phyloP scores from a whole-genome alignment of 2,888 invertebrate genomes.

The Margaritifera margaritifera region DNA sequence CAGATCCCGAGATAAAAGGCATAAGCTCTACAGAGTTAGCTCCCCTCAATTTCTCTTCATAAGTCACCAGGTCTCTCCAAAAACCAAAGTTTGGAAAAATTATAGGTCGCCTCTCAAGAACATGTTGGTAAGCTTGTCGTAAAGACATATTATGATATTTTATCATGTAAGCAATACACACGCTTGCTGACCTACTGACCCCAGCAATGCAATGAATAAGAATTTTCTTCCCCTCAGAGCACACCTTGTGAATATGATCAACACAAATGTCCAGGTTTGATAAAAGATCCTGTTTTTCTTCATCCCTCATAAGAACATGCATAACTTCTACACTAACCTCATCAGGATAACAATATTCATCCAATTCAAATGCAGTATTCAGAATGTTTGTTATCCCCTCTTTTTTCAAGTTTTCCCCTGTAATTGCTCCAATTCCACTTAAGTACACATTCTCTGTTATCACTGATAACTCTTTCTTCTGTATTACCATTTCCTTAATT shows the following conservation, averaged over 20 bases:
- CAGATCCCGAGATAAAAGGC: slow-evolving; percentile 44
- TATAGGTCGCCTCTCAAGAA: slow-evolving; percentile 39
- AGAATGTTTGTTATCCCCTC: slow-evolving; percentile 48
- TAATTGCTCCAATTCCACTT: slow-evolving; percentile 47
- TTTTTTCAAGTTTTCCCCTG: slow-evolving; percentile 27
- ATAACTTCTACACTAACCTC: slow-evolving; percentile 19
- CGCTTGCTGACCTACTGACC: slow-evolving; percentile 57
- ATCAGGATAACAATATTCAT: slow-evolving; percentile 41
- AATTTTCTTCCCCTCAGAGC: slow-evolving; percentile 32
- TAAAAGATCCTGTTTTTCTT: slow-evolving; percentile 42
- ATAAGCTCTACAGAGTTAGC: slow-evolving; percentile 45
- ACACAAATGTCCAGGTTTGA: slow-evolving; percentile 47
- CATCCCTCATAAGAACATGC: slow-evolving; percentile 46
- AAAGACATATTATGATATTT: slow-evolving; percentile 41
- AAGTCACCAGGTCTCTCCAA: slow-evolving; percentile 49
- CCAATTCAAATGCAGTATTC: slow-evolving; percentile 51
- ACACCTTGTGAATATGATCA: slow-evolving; percentile 40
- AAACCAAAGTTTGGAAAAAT: slow-evolving; percentile 52
- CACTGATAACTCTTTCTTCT: slow-evolving; percentile 19
- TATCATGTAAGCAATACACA: slow-evolving; percentile 54
- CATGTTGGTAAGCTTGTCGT: slow-evolving; percentile 43
- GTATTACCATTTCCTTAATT: too few relatives aligned
- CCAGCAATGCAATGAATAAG: slow-evolving; percentile 59
- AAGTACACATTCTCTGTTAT: slow-evolving; percentile 46
- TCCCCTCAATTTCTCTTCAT: slow-evolving; percentile 40